phyloP scores from a whole-genome alignment of 2,797 vertebrate species.

The Nyctalus aviator region DNA sequence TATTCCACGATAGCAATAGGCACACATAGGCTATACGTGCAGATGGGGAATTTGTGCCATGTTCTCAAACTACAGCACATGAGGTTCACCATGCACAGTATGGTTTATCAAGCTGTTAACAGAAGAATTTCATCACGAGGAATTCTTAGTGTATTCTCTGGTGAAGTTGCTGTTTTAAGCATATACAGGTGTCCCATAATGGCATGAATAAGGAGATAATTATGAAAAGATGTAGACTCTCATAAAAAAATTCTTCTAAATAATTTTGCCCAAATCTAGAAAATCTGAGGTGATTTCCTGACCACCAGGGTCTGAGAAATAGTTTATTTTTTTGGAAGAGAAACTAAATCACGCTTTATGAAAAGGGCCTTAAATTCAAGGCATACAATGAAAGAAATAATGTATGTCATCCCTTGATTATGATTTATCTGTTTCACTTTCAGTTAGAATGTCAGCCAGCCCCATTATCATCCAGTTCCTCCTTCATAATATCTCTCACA shows the following conservation, averaged over 20 bases:
- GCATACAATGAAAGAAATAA: conserved; percentile 42
- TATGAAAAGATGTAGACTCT: conserved; percentile 54
- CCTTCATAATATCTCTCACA: neutral
- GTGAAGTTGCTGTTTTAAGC: conserved; percentile 57
- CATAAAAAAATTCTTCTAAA: neutral
- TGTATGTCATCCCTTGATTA: neutral
- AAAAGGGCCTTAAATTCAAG: neutral
- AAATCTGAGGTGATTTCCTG: conserved; percentile 23
- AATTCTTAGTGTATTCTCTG: conserved; percentile 34
- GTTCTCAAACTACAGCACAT: neutral
- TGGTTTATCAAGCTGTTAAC: neutral
- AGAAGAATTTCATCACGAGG: conserved; percentile 3
- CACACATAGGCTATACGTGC: neutral
- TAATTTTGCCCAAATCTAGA: neutral
- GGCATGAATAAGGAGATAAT: conserved; percentile 19
- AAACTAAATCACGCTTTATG: conserved; percentile 31
- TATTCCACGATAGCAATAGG: neutral
- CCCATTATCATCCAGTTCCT: neutral
- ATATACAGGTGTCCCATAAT: conserved; percentile 57
- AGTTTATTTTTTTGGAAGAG: conserved; percentile 45
- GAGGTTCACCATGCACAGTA: neutral
- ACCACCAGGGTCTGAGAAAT: neutral
- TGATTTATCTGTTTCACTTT: conserved; percentile 31
- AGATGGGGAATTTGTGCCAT: neutral
- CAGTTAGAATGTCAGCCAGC: conserved; percentile 42